phyloP scores from a whole-genome alignment of 1,140 invertebrate species.

The Polyergus mexicanus region DNA sequence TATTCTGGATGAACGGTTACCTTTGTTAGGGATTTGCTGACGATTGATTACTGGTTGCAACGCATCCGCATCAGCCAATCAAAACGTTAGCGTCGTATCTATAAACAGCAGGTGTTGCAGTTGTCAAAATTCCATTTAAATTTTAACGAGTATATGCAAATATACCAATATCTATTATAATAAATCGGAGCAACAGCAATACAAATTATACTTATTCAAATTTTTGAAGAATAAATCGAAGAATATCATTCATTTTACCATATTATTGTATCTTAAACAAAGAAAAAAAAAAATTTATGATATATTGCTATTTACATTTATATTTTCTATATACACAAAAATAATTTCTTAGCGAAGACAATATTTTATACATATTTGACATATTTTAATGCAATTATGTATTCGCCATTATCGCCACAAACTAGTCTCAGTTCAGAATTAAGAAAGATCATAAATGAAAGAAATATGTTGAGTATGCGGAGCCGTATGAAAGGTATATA shows the following conservation, averaged over 20 bases:
- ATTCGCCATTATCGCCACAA: constrained; percentile 84
- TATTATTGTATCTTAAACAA: neutral
- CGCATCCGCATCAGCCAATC: too few species aligned
- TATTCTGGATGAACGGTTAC: too few species aligned
- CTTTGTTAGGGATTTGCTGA: too few species aligned
- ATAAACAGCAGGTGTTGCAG: too few species aligned
- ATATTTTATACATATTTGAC: neutral
- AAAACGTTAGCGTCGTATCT: too few species aligned
- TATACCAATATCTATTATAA: too few species aligned
- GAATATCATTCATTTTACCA: neutral
- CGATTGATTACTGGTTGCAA: too few species aligned
- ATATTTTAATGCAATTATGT: constrained; percentile 68
- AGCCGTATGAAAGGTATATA: constrained; percentile 87
- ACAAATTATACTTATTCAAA: neutral
- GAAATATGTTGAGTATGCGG: constrained; percentile 89
- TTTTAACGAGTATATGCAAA: neutral
- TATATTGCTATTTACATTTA: neutral
- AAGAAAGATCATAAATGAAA: constrained; percentile 88
- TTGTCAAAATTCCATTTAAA: constrained; percentile 13
- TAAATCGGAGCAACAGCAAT: too few species aligned
- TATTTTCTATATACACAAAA: neutral
- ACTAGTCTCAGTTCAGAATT: constrained; percentile 88
- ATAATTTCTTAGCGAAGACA: neutral
- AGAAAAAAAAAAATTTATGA: neutral
- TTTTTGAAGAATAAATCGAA: neutral